Conservation (phyloP, 1,140 invertebrate species). For the Drosophila truncata region DNA sequence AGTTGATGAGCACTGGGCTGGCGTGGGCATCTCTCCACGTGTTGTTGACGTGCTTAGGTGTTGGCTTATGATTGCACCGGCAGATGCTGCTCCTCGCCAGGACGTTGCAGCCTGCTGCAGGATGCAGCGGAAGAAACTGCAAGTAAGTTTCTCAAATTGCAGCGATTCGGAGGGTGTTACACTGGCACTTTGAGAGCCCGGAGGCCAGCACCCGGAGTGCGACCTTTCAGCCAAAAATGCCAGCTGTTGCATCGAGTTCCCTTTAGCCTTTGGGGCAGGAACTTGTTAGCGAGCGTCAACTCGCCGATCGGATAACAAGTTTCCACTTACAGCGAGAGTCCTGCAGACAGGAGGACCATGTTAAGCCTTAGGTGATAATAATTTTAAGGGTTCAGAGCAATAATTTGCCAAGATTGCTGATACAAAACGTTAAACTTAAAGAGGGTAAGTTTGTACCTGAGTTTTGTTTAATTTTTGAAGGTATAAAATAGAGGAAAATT, state of each 20-base stretch:
- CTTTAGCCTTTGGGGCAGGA: background rate
- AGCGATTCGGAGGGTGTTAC: conserved; percentile 61
- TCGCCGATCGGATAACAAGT: conserved; percentile 45
- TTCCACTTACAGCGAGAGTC: background rate
- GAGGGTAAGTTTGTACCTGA: background rate
- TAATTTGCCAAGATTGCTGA: background rate
- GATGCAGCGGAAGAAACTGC: conserved; percentile 78
- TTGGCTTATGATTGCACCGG: conserved; percentile 80
- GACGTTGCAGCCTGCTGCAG: conserved; percentile 20
- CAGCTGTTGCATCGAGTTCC: conserved; percentile 18
- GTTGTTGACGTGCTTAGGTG: conserved; percentile 83
- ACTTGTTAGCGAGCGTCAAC: conserved; percentile 13
- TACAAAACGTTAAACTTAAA: background rate
- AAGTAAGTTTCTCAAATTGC: conserved; percentile 82
- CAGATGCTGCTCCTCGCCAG: conserved; percentile 51
- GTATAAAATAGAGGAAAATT: too few relatives aligned
- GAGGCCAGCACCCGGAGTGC: conserved; percentile 11
- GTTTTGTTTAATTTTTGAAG: background rate
- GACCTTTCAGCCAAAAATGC: conserved; percentile 29
- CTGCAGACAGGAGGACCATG: background rate
- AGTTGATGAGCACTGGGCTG: conserved; percentile 52
- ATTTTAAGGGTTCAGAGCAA: background rate
- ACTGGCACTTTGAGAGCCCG: conserved; percentile 56
- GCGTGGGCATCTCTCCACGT: conserved; percentile 26
- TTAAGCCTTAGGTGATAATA: background rate